A percentile compares a stretch with the other conserved stretches of the same genome.
These are phyloP conservation scores for Rhabdomys pumilio DNA, from an alignment of 2,797 vertebrate species.

Conservation along the genomic window DNA sequence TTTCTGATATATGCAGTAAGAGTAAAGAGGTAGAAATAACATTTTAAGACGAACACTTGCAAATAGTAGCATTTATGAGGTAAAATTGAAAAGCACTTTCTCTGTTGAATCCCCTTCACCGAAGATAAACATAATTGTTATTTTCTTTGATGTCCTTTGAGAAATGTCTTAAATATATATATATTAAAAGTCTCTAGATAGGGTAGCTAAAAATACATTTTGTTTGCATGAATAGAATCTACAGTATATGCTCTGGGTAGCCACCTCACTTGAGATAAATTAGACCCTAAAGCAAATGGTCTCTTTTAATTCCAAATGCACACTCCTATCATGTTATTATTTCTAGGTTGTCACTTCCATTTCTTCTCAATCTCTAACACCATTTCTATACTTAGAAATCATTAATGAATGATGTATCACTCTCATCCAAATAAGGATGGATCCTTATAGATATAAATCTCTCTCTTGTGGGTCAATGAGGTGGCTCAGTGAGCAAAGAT, in stretches of 20 bases:
- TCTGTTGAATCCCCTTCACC: neutral
- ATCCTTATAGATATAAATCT: neutral
- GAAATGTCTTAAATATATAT: constrained; percentile 54
- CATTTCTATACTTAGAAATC: constrained; percentile 43
- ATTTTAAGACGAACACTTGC: neutral
- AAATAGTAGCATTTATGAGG: constrained; percentile 22
- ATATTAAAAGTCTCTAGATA: constrained; percentile 14
- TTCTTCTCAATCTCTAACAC: neutral
- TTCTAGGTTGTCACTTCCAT: constrained; percentile 14
- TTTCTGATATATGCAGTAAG: neutral
- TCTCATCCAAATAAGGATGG: neutral
- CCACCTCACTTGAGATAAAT: constrained; percentile 65
- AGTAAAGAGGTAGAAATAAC: neutral
- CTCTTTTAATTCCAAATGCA: constrained; percentile 62
- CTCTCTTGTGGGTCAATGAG: neutral
- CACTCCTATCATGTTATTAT: constrained; percentile 53
- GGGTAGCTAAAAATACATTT: constrained; percentile 60
- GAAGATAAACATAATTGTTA: constrained; percentile 51
- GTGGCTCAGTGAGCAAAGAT: neutral
- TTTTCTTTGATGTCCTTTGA: constrained; percentile 67
- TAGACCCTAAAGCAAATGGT: constrained; percentile 55
- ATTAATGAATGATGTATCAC: neutral
- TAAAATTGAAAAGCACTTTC: constrained; percentile 54
- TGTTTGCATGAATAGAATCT: constrained; percentile 28
- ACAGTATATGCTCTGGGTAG: constrained; percentile 6